Base-by-base conservation (phyloP, 2,888 invertebrate species). In the Calliphora vomitoria region DNA sequence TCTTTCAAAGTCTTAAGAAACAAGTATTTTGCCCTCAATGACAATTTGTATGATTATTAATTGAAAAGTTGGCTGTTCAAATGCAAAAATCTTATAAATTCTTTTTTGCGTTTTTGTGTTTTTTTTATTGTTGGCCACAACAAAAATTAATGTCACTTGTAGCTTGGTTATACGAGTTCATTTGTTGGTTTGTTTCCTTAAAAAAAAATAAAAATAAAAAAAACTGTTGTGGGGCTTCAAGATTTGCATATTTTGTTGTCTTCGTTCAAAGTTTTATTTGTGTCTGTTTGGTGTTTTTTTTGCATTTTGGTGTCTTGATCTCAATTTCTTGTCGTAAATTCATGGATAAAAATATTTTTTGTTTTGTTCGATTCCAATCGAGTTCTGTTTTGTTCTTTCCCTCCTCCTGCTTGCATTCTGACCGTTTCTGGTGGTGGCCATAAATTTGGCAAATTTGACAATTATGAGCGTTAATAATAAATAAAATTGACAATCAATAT, bases 391-490 rank as follows among this genome's bases (percentile, higher is more conserved):
- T 11, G 25, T 41, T 11, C 8, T 20, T n/a, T 20, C 25, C n/a
- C 25, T 25, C 18, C 62, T 76, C 35, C 76, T 47, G 3, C 66
- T n/a, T 64, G 38, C 31, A 20, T 18, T 66, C 58, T 66, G 66
- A 11, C 47, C 58, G 4, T 68, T 79, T 74, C 35, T 87, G 85
- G 78, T 82, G 82, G 64, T 78, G 71, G 76, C 53, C 71, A 92
- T 92, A 92, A 92, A 92, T 92, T 92, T 91, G 91, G 82, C 92
- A 92, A 93, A 93, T 93, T 93, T 93, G 93, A 93, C 93, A 93
- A 93, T 93, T 93, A 93, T 93, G 93, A 93, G 92, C 92, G 91
- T 93, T 93, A 93, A 92, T 93, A 93, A 92, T 93, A 92, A 91
- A 92, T 92, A 91, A 92, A 93, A 93, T 92, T 92, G 92, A 92